These are phyloP conservation scores for Silurus glanis DNA, from an alignment of 2,113 vertebrate genomes.

Conservation along the genomic window DNA sequence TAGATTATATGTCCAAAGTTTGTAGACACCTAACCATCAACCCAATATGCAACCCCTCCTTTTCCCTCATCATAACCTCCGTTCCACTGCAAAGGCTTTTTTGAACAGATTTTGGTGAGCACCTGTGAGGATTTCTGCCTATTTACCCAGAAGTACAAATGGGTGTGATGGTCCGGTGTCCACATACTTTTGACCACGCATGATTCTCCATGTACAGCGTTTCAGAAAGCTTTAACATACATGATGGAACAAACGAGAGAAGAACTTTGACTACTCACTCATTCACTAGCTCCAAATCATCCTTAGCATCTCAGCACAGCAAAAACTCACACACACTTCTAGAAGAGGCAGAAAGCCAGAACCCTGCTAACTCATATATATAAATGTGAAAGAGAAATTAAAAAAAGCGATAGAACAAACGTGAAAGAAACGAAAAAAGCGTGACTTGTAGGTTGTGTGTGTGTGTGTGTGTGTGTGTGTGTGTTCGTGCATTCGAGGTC, in stretches of 20 bases:
- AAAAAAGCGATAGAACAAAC: background rate
- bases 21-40: background rate
- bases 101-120: background rate
- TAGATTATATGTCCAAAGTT: background rate
- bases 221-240: background rate
- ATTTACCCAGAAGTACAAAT: background rate
- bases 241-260: background rate
- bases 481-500: slow-evolving; percentile 38
- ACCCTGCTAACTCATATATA: background rate
- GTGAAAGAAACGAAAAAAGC: background rate
- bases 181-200: background rate
- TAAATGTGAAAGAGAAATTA: slow-evolving; percentile 15
- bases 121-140: background rate
- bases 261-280: background rate
- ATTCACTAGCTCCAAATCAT: background rate
- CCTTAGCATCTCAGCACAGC: background rate
- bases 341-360: slow-evolving; percentile 19
- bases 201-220: background rate
- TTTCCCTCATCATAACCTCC: background rate
- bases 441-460: slow-evolving; percentile 2
- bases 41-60: background rate
- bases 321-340: background rate
- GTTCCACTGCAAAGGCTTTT: background rate
- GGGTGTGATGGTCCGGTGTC: background rate
- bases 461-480: slow-evolving; percentile 48